Evolutionary conservation across 30 jellyfish, hydroid and myxozoan genomes (phyloP).

Genomic region (Chrysaora quinquecirrha): DNA sequence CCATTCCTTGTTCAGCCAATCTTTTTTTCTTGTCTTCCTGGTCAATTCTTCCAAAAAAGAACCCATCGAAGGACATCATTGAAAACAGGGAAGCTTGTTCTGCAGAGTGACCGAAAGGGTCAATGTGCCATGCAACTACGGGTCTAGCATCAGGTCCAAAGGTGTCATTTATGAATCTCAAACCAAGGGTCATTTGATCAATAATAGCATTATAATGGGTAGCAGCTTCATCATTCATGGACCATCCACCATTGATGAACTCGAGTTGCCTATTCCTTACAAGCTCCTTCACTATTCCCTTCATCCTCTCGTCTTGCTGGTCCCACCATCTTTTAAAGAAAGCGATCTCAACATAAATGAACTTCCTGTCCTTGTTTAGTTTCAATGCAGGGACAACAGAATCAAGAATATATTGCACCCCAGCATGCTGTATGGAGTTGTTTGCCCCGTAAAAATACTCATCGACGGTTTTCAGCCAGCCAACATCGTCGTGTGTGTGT

Average conservation of each 20-base stretch:
- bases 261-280: slow-evolving; percentile 78
- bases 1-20: slow-evolving; percentile 89
- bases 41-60: slow-evolving; percentile 95
- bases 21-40: slow-evolving; percentile 90
- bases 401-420: slow-evolving; percentile 95
- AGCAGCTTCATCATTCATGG: slow-evolving; percentile 98
- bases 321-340: slow-evolving; percentile 97
- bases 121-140: slow-evolving; percentile 97
- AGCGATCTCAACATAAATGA: slow-evolving; percentile 98
- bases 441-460: slow-evolving; percentile 96
- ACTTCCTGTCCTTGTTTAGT: slow-evolving; percentile 78
- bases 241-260: slow-evolving; percentile 99
- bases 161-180: slow-evolving; percentile 85
- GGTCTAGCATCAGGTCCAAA: slow-evolving; percentile 97
- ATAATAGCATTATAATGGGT: slow-evolving; percentile 96
- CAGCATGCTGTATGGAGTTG: slow-evolving; percentile 87
- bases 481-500: slow-evolving; percentile 99
- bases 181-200: slow-evolving; percentile 97
- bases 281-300: slow-evolving; percentile 56
- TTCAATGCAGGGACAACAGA: slow-evolving; percentile 81
- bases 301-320: slow-evolving; percentile 76
- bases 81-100: slow-evolving; percentile 98
- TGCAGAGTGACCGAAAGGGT: slow-evolving; percentile 99
- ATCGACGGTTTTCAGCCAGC: slow-evolving; percentile 99
- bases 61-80: slow-evolving; percentile 98